These are phyloP conservation scores for Popillia japonica DNA, from an alignment of 1,140 invertebrate species.

Conservation along the genomic window DNA sequence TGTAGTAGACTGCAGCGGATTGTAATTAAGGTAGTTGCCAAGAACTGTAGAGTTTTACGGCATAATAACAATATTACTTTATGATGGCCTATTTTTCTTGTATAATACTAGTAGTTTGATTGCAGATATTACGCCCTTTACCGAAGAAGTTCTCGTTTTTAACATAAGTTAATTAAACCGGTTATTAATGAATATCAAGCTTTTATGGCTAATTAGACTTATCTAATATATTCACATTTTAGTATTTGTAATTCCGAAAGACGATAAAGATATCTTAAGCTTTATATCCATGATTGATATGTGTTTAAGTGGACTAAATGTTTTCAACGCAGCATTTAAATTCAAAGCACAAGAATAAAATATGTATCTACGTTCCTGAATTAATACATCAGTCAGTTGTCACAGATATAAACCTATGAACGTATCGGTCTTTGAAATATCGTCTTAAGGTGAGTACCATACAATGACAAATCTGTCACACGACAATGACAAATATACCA, in stretches of 20 bases:
- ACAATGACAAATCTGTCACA: constrained; percentile 26
- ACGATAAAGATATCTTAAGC: too few species aligned
- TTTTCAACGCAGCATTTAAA: constrained; percentile 9
- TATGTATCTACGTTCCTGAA: constrained; percentile 14
- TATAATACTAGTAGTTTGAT: too few species aligned
- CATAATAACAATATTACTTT: neutral
- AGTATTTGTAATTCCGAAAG: too few species aligned
- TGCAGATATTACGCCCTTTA: too few species aligned
- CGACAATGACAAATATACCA: constrained; percentile 18
- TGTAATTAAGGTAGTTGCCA: neutral
- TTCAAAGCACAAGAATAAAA: constrained; percentile 3
- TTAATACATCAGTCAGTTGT: constrained; percentile 12
- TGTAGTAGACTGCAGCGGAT: neutral
- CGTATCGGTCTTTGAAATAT: constrained; percentile 23
- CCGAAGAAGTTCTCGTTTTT: too few species aligned
- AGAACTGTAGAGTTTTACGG: neutral
- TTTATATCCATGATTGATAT: neutral
- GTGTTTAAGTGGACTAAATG: neutral
- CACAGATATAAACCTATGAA: neutral
- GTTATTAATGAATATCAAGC: too few species aligned
- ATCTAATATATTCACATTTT: too few species aligned
- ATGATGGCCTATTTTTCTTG: too few species aligned
- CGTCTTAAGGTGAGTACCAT: neutral
- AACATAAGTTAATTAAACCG: too few species aligned
- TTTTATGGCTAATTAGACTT: too few species aligned